A percentile compares a stretch with the other conserved stretches of the same genome.
Evolutionary conservation across 2,888 invertebrate genomes (phyloP).

Genomic region (Athalia circularis): DNA sequence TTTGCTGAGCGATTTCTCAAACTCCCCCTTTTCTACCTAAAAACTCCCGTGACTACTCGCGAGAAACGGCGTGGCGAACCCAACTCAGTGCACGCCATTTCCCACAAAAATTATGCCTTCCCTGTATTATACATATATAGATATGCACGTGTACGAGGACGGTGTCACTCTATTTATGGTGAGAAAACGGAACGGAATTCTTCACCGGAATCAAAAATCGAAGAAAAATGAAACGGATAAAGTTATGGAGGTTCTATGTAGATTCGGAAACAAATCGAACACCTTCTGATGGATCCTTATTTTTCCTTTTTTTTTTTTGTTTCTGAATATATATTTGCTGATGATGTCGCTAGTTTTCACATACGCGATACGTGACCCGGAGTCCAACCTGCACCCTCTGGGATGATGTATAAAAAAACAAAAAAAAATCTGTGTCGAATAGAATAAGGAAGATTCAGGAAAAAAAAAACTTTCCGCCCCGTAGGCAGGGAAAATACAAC

Average conservation of each 20-base stretch:
- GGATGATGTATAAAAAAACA: too few relatives aligned
- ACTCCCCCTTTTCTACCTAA: too few relatives aligned
- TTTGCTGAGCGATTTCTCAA: constrained; percentile 57
- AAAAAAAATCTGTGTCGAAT: too few relatives aligned
- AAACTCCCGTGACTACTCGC: too few relatives aligned
- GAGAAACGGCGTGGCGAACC: neutral
- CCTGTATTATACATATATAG: neutral
- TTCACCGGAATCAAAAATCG: neutral
- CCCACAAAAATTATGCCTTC: constrained; percentile 58
- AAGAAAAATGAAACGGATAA: neutral
- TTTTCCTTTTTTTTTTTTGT: neutral
- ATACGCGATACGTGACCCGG: neutral
- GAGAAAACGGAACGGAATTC: constrained; percentile 1
- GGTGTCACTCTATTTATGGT: constrained; percentile 39
- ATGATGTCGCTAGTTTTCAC: neutral
- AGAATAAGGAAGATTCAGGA: too few relatives aligned
- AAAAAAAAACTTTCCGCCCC: too few relatives aligned
- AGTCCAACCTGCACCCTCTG: too few relatives aligned
- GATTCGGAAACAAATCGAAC: neutral
- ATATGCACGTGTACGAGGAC: neutral
- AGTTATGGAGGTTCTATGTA: neutral
- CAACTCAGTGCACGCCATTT: constrained; percentile 58
- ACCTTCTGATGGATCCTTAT: neutral
- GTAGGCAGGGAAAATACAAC: too few relatives aligned
- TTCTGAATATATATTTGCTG: constrained; percentile 4